phyloP scores from a whole-genome alignment of 2,113 vertebrate species.

The Protobothrops mucrosquamatus region DNA sequence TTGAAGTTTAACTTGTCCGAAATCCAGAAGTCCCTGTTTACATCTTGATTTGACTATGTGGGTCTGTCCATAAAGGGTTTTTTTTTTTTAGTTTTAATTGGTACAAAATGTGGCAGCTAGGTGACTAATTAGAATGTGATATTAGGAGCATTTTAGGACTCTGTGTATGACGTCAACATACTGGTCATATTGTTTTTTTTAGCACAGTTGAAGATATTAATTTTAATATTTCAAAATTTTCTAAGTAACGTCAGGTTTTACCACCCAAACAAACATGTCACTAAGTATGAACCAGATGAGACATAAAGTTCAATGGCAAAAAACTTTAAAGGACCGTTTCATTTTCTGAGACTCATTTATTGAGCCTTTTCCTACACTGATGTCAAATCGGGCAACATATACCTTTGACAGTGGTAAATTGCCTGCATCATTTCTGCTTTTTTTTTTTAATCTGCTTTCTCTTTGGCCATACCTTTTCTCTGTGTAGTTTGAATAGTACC shows the following conservation, averaged over 20 bases:
- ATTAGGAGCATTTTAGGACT: background rate
- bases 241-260: background rate
- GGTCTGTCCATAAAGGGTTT: background rate
- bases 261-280: background rate
- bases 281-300: background rate
- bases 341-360: background rate
- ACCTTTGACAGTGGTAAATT: background rate
- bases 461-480: background rate
- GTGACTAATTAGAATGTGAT: background rate
- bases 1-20: background rate
- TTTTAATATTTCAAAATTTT: background rate
- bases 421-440: background rate
- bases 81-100: background rate
- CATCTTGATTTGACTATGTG: background rate
- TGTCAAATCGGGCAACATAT: background rate
- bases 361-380: background rate
- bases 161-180: background rate
- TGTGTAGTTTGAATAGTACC: background rate
- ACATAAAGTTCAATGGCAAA: background rate
- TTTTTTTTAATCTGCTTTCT: background rate
- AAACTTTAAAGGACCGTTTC: background rate
- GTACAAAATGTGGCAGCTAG: background rate
- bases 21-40: background rate
- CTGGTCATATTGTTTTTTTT: background rate
- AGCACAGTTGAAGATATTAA: background rate